Base-by-base conservation (phyloP, 2,888 invertebrate species). In the Phorcus lineatus region DNA sequence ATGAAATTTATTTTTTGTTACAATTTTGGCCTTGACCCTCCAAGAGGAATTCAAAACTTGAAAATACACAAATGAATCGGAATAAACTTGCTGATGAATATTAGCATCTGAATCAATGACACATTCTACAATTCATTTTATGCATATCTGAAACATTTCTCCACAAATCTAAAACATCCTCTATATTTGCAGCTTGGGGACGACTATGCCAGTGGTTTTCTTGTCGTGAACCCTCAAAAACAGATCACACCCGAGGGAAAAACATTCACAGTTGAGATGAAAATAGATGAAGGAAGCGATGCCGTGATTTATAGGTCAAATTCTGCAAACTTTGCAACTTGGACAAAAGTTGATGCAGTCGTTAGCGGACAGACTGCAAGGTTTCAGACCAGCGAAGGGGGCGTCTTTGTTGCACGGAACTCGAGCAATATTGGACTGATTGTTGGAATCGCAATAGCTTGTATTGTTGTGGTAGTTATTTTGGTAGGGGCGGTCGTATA, bases 131-230 rank as follows among this genome's bases (percentile, higher is more conserved):
- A 36, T 36, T 4, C 36, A 36, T 11, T 11, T 6, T 47, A 11
- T 47, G 47, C 47, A 47, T 47, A 47, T 47, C 47, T 9, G 1
- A 11, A 47, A 11, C 6, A 9, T 47, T 47, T 47, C 47, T 47
- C 13, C 47, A 47, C 13, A 47, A 22, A 17, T 74, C 36, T 47
- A 31, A 31, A 47, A 28, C 19, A 11, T 74, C n/a, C 62, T 31
- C 67, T 24, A 4, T 36, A 36, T 62, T 87, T 86, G 17, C 82
- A 92, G 91, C 85, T 85, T 77, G 90, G 89, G 9, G 89, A 88
- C 54, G 85, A 86, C 9, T 91, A 88, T 84, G 89, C 88, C 55
- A 92, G 92, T 82, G 85, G 90, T 47, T 91, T 90, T 81, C 77
- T 89, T 3, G 82, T 89, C 6, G 62, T 92, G 19, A 83, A 84